These are phyloP conservation scores for Boloria euphrosyne DNA, from an alignment of 2,888 invertebrate species.

Conservation along the genomic window DNA sequence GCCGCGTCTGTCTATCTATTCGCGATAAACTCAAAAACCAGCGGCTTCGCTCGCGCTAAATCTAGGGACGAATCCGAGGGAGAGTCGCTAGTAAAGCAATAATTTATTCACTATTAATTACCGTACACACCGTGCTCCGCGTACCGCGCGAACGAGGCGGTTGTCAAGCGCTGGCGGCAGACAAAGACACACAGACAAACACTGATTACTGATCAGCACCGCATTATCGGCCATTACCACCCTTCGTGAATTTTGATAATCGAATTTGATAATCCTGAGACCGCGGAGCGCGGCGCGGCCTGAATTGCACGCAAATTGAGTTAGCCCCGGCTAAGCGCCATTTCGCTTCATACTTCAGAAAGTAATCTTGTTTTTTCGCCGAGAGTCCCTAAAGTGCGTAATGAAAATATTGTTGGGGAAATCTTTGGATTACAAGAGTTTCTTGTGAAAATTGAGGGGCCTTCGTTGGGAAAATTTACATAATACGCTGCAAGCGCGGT, in stretches of 20 bases:
- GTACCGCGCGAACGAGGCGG: too few species aligned
- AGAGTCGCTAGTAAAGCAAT: too few species aligned
- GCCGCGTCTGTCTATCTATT: too few species aligned
- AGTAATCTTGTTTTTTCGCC: conserved; percentile 57
- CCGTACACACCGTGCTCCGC: too few species aligned
- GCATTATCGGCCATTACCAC: conserved; percentile 54
- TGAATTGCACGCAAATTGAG: conserved; percentile 58
- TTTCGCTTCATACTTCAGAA: conserved; percentile 57
- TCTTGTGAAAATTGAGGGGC: conserved; percentile 22
- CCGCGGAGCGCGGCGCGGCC: conserved; percentile 46
- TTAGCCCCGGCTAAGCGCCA: conserved; percentile 58
- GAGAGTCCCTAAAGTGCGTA: conserved; percentile 42
- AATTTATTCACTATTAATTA: too few species aligned
- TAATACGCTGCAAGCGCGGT: conserved; percentile 10
- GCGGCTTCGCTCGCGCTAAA: too few species aligned
- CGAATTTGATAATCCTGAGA: conserved; percentile 50
- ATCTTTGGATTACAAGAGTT: conserved; percentile 39
- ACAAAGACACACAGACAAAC: conserved; percentile 6
- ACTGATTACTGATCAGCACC: conserved; percentile 51
- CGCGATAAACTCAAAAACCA: too few species aligned
- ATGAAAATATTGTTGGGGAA: conserved; percentile 49
- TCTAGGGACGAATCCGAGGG: too few species aligned
- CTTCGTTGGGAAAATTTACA: conserved; percentile 20
- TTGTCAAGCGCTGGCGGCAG: conserved; percentile 18
- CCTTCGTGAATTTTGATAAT: conserved; percentile 56